These are phyloP conservation scores for Pseudopleuronectes americanus DNA, from an alignment of 2,797 vertebrate species.

Conservation along the genomic window DNA sequence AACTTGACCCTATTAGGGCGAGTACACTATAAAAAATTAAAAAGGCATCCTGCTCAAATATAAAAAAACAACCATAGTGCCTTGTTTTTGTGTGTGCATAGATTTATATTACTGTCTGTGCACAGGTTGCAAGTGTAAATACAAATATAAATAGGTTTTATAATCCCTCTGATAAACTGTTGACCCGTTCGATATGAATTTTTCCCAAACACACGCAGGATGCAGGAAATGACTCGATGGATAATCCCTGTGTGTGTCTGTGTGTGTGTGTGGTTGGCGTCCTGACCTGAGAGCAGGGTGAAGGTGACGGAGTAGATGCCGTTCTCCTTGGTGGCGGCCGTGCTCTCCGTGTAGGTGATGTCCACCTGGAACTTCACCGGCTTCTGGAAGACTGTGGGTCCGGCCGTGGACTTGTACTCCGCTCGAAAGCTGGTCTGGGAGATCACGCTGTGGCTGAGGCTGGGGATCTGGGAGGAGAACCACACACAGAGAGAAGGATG, in stretches of 20 bases:
- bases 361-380: slow-evolving; percentile 99
- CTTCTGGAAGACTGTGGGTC: slow-evolving; percentile 98
- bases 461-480: slow-evolving; percentile 88
- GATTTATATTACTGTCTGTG: neutral
- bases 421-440: slow-evolving; percentile 98
- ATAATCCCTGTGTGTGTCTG: neutral
- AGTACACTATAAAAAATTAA: too few species aligned
- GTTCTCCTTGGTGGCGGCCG: slow-evolving; percentile 93
- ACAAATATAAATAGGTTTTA: neutral
- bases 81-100: neutral
- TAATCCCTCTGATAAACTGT: neutral
- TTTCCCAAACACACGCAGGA: neutral
- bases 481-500: neutral
- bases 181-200: neutral
- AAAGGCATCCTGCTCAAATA: too few species aligned
- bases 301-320: slow-evolving; percentile 99
- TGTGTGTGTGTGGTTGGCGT: neutral
- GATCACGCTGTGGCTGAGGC: slow-evolving; percentile 99
- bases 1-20: neutral
- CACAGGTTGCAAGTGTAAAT: too few species aligned
- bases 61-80: neutral
- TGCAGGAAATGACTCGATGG: neutral
- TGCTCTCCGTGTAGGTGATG: slow-evolving; percentile 97
- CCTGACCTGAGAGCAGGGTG: slow-evolving; percentile 95
- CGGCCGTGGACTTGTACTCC: slow-evolving; percentile 96